These are phyloP conservation scores for Metopolophium dirhodum DNA, from an alignment of 1,140 invertebrate species.

Conservation along the genomic window DNA sequence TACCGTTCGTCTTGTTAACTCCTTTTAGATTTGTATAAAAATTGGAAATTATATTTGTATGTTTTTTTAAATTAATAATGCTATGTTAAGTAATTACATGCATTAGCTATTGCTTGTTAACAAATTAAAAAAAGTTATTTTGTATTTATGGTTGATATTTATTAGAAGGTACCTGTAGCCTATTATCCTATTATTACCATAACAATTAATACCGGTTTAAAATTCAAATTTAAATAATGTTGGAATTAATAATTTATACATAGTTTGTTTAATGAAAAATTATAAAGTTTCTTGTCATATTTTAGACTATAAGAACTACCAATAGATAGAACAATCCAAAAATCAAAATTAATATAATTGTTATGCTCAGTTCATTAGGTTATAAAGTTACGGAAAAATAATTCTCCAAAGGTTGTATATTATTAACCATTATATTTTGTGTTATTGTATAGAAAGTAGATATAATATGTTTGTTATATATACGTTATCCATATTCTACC, in stretches of 20 bases:
- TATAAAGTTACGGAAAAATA: neutral
- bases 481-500: neutral
- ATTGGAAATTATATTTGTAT: neutral
- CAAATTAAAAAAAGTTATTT: neutral
- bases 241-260: neutral
- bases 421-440: neutral
- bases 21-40: neutral
- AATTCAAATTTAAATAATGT: neutral
- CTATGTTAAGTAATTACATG: neutral
- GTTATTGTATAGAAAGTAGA: neutral
- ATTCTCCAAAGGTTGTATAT: neutral
- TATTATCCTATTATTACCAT: neutral
- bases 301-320: neutral
- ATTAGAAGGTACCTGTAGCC: neutral
- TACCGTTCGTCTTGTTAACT: neutral
- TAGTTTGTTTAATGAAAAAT: neutral
- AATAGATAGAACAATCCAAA: neutral
- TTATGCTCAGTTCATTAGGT: neutral
- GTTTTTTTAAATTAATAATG: neutral
- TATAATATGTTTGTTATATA: neutral
- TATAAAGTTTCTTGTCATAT: neutral
- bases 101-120: neutral
- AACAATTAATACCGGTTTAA: neutral
- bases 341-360: neutral
- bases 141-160: neutral